Conservation (phyloP, 2,113 vertebrate species). For the Meleagris gallopavo region DNA sequence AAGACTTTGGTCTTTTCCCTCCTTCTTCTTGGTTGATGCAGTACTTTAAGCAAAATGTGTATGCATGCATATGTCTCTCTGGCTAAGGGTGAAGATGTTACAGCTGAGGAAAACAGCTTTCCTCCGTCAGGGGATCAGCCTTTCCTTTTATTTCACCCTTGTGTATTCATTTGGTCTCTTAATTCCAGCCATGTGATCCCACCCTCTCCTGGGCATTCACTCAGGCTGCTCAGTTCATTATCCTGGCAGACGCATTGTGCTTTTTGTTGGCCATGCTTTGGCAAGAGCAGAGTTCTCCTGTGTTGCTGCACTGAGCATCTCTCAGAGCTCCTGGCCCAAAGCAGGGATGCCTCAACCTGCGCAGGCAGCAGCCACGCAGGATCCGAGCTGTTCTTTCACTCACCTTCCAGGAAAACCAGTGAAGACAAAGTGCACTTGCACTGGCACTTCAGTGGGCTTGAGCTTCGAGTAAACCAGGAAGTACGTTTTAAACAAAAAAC, state of each 20-base stretch:
- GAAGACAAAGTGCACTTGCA: neutral
- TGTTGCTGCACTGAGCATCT: neutral
- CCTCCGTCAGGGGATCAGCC: neutral
- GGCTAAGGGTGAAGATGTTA: neutral
- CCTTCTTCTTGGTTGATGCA: neutral
- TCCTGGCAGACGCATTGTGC: neutral
- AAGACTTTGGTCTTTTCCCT: neutral
- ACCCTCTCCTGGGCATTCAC: neutral
- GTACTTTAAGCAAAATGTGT: neutral
- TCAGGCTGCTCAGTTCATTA: neutral
- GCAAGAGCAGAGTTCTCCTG: neutral
- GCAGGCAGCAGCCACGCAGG: neutral
- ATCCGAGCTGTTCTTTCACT: accelerated
- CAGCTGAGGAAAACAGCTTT: neutral
- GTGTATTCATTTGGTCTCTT: accelerated
- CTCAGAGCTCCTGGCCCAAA: neutral
- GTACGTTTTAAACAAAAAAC: neutral
- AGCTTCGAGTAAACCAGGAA: neutral
- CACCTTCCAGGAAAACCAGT: neutral
- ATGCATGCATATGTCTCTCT: too few relatives aligned
- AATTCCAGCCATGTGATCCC: neutral
- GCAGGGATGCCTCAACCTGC: neutral
- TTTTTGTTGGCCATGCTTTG: neutral
- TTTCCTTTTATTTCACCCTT: neutral
- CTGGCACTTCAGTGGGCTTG: neutral